Percentiles rank a stretch among this genome's conserved stretches.
Conservation (phyloP, 2,113 vertebrate species). For the Cyanoderma ruficeps region DNA sequence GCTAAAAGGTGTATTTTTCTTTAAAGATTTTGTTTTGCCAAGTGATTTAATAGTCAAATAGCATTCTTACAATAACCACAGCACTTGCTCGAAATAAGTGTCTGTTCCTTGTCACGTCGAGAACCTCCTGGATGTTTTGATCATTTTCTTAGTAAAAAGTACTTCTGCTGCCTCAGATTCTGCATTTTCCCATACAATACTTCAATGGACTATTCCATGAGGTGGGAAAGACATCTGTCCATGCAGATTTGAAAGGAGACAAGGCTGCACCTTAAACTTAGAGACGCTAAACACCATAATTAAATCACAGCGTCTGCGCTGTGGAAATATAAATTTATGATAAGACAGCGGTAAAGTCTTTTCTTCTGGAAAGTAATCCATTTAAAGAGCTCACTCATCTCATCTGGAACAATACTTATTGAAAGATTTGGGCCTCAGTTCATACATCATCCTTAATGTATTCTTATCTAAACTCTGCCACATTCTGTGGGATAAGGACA, state of each 20-base stretch:
- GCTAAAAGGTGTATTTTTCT: not conserved
- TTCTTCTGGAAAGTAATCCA: not conserved
- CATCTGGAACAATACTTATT: not conserved
- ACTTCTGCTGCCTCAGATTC: not conserved
- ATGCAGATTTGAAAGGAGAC: not conserved
- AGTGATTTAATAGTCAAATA: not conserved
- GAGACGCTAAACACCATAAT: conserved; percentile 2
- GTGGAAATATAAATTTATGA: conserved; percentile 24
- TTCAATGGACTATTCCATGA: not conserved
- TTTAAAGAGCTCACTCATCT: conserved; percentile 34
- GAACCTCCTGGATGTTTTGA: not conserved
- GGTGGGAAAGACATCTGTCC: not conserved
- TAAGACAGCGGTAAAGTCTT: conserved; percentile 24
- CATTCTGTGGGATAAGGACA: not conserved
- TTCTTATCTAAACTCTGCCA: not conserved
- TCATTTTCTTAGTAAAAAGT: not conserved
- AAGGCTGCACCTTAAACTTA: not conserved
- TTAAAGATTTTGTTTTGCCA: not conserved
- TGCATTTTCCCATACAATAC: not conserved
- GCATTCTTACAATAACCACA: not conserved
- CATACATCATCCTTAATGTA: conserved; percentile 19
- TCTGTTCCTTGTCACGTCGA: not conserved
- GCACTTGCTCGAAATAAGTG: not conserved
- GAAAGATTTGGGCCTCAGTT: not conserved
- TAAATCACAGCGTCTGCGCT: not conserved